A percentile compares a stretch with the other conserved stretches of the same genome.
These are phyloP conservation scores for Perizoma flavofasciatum DNA, from an alignment of 2,888 invertebrate species.

Conservation along the genomic window DNA sequence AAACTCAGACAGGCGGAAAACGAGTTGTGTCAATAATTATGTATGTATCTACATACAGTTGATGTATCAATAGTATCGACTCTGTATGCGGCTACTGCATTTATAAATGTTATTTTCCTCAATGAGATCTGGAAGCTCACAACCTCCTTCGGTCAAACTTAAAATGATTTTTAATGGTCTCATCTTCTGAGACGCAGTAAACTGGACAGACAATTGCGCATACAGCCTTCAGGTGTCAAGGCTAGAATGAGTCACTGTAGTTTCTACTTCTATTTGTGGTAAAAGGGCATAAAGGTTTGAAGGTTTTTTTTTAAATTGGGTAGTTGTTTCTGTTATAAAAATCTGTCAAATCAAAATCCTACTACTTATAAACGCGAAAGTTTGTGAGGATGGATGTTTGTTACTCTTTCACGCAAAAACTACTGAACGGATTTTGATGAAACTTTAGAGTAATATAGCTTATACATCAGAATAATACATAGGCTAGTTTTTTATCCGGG, in stretches of 20 bases:
- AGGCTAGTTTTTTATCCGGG: too few relatives aligned
- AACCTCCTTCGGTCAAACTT: slow-evolving; percentile 12
- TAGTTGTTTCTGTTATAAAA: slow-evolving; percentile 1
- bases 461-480: too few relatives aligned
- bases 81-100: not conserved
- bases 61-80: too few relatives aligned
- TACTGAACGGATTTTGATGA: too few relatives aligned
- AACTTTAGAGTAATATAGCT: too few relatives aligned
- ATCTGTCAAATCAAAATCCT: too few relatives aligned
- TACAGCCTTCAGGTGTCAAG: slow-evolving; percentile 27
- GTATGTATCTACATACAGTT: too few relatives aligned
- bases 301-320: slow-evolving; percentile 20
- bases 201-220: slow-evolving; percentile 13
- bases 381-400: too few relatives aligned
- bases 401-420: too few relatives aligned
- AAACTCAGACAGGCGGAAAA: too few relatives aligned
- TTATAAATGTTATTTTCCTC: slow-evolving; percentile 16
- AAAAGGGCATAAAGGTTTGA: slow-evolving; percentile 14
- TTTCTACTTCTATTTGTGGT: slow-evolving; percentile 17
- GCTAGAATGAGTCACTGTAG: slow-evolving; percentile 24
- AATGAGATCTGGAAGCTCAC: slow-evolving; percentile 16
- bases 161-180: slow-evolving; percentile 25
- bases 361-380: too few relatives aligned
- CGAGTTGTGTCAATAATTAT: too few relatives aligned
- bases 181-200: slow-evolving; percentile 9